A percentile compares a stretch with the other conserved stretches of the same genome.
Evolutionary conservation across 2,797 vertebrate species (phyloP).

Genomic region (Fratercula arctica): DNA sequence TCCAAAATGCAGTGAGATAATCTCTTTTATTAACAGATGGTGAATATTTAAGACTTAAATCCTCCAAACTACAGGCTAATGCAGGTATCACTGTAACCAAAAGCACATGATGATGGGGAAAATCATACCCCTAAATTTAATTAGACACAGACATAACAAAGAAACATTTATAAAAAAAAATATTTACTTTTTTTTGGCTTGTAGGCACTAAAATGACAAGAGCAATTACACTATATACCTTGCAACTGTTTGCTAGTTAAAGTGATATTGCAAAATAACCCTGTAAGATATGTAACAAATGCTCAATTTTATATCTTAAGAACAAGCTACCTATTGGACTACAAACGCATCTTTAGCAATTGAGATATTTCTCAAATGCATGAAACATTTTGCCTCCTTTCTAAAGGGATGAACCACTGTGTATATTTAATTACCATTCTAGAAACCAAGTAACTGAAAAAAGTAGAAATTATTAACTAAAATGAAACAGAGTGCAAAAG

Average conservation of each 20-base stretch:
- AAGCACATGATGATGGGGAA: slow-evolving; percentile 41
- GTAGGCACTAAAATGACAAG: neutral
- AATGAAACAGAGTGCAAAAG: neutral
- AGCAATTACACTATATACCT: neutral
- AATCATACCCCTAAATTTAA: slow-evolving; percentile 10
- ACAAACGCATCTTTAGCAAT: neutral
- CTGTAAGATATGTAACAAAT: neutral
- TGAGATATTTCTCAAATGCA: neutral
- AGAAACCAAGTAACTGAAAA: neutral
- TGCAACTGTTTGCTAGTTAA: neutral
- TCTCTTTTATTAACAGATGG: slow-evolving; percentile 1
- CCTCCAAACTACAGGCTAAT: neutral
- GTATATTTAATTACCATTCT: neutral
- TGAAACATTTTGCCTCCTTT: neutral
- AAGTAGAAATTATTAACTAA: neutral
- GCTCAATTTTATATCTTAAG: neutral
- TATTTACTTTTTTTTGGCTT: neutral
- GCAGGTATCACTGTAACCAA: slow-evolving; percentile 42
- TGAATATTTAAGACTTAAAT: slow-evolving; percentile 33
- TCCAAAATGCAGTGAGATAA: slow-evolving; percentile 28
- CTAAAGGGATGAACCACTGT: neutral
- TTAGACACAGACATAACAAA: slow-evolving; percentile 59
- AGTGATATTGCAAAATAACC: neutral
- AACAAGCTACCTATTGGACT: neutral
- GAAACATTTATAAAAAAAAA: slow-evolving; percentile 12